Evolutionary conservation across 2,797 vertebrate genomes (phyloP).

Genomic region (Anas bahamensis): DNA sequence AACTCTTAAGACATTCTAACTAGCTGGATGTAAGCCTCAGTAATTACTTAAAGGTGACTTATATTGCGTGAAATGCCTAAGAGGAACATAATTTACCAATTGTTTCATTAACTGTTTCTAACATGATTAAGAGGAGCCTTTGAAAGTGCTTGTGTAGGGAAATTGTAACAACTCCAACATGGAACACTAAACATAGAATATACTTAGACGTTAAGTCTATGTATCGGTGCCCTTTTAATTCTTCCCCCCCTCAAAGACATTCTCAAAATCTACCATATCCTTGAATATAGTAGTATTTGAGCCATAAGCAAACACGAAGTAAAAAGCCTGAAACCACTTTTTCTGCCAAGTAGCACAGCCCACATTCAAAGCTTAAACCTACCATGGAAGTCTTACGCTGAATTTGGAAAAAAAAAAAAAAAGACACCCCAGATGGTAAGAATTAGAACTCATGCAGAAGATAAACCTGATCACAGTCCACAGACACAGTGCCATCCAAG

Average conservation of each 20-base stretch:
- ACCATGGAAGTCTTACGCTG: neutral
- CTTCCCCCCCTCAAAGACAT: too few relatives aligned
- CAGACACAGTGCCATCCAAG: neutral
- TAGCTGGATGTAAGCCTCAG: neutral
- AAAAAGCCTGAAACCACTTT: rapidly evolving
- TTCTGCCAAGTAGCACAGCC: neutral
- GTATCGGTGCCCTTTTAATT: too few relatives aligned
- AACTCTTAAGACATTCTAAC: neutral
- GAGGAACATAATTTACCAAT: neutral
- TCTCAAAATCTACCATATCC: neutral
- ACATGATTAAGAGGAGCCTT: neutral
- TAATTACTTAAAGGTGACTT: neutral
- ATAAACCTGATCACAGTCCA: neutral
- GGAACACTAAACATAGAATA: neutral
- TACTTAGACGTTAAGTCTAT: neutral
- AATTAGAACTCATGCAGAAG: neutral
- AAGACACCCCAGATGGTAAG: neutral
- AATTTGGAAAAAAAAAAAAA: neutral
- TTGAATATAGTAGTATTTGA: neutral
- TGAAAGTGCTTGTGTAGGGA: neutral
- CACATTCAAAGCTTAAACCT: neutral
- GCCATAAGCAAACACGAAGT: neutral
- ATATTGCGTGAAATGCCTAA: neutral
- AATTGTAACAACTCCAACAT: neutral
- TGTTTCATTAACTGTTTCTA: neutral